These are phyloP conservation scores for Sphaeridia pumilis DNA, from an alignment of 2,888 invertebrate species.

Conservation along the genomic window DNA sequence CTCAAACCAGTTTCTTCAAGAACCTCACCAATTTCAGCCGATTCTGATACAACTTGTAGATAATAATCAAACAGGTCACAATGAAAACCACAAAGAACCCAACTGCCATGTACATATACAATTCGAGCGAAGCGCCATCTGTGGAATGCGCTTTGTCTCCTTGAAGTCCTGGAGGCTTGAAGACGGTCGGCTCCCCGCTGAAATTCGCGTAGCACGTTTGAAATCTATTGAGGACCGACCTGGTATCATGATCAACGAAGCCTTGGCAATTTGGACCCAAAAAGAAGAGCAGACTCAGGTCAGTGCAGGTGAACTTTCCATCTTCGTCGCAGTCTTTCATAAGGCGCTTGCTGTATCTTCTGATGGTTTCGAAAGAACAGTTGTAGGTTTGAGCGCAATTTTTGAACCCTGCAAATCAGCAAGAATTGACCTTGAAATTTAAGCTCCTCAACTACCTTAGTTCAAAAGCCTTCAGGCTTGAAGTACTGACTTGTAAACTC, in stretches of 20 bases:
- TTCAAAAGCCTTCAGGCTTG: neutral
- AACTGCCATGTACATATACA: too few relatives aligned
- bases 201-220: neutral
- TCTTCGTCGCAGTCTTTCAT: neutral
- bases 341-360: neutral
- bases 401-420: neutral
- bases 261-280: neutral
- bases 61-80: too few relatives aligned
- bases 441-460: neutral
- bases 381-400: neutral
- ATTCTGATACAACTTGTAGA: too few relatives aligned
- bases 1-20: too few relatives aligned
- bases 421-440: neutral
- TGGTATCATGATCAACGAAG: neutral
- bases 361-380: neutral
- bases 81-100: too few relatives aligned
- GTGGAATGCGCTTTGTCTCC: too few relatives aligned
- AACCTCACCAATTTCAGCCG: too few relatives aligned
- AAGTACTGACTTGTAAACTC: neutral
- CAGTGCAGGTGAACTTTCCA: neutral
- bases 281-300: neutral
- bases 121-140: too few relatives aligned
- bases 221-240: neutral
- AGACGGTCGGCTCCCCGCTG: neutral
- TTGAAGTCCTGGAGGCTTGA: too few relatives aligned